phyloP scores from a whole-genome alignment of 2,888 invertebrate species.

The Drosophila monieri region DNA sequence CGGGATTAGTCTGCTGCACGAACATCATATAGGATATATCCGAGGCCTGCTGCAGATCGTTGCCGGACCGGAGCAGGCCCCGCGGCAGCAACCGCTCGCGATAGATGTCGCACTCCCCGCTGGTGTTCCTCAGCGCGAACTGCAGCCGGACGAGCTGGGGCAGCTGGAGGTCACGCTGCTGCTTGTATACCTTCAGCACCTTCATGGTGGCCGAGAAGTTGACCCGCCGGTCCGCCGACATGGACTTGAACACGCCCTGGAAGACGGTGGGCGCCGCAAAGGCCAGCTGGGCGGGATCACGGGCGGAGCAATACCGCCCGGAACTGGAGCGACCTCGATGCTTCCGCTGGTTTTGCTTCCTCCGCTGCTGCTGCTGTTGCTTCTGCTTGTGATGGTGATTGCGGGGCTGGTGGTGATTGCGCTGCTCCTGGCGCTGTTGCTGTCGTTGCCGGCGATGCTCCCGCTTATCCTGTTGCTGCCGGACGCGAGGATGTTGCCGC shows the following conservation, averaged over 20 bases:
- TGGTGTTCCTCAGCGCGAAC: constrained; percentile 82
- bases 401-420: constrained; percentile 27
- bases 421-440: constrained; percentile 41
- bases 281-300: constrained; percentile 87
- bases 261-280: constrained; percentile 88
- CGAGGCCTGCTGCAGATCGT: constrained; percentile 82
- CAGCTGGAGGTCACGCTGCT: constrained; percentile 84
- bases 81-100: constrained; percentile 81
- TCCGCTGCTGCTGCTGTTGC: constrained; percentile 52
- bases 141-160: constrained; percentile 82
- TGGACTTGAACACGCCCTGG: constrained; percentile 87
- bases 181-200: constrained; percentile 87
- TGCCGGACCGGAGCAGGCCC: constrained; percentile 80
- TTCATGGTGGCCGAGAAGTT: constrained; percentile 88
- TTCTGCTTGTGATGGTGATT: constrained; percentile 45
- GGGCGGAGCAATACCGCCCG: constrained; percentile 86
- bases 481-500: constrained; percentile 54
- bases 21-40: constrained; percentile 82
- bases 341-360: constrained; percentile 50
- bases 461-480: constrained; percentile 38
- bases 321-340: constrained; percentile 61
- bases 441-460: constrained; percentile 31
- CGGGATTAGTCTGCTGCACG: constrained; percentile 83
- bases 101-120: constrained; percentile 84
- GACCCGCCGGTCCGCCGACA: constrained; percentile 86